These are phyloP conservation scores for Drosophila auraria DNA, from an alignment of 1,140 invertebrate genomes.

Conservation along the genomic window DNA sequence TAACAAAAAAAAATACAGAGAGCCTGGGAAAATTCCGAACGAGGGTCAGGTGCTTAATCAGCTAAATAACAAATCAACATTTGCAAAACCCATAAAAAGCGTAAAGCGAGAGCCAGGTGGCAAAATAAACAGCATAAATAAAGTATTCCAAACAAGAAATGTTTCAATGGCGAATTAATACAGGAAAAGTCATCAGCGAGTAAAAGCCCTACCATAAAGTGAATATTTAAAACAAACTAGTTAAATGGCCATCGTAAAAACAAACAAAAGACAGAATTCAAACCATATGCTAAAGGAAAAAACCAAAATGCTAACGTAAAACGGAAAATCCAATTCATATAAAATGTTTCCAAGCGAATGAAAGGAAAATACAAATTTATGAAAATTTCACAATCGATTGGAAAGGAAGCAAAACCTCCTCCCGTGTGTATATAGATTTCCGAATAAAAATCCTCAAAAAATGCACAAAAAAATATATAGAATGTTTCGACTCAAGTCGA, in stretches of 20 bases:
- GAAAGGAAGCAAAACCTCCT: constrained; percentile 7
- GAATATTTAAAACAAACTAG: constrained; percentile 26
- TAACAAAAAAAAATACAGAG: constrained; percentile 2
- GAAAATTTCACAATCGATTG: constrained; percentile 18
- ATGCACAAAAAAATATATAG: constrained; percentile 14
- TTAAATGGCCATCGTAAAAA: constrained; percentile 10
- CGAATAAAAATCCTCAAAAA: constrained; percentile 6
- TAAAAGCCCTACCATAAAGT: constrained; percentile 19
- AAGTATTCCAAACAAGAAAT: constrained; percentile 20
- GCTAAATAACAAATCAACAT: constrained; percentile 2
- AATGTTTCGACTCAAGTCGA: constrained; percentile 8
- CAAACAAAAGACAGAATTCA: constrained; percentile 20
- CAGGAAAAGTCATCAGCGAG: constrained; percentile 7
- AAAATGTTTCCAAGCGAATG: constrained; percentile 9
- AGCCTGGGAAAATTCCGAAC: neutral
- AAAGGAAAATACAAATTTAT: constrained; percentile 18
- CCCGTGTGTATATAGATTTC: constrained; percentile 22
- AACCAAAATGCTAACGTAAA: constrained; percentile 20
- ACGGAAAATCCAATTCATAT: constrained; percentile 12
- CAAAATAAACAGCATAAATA: constrained; percentile 26
- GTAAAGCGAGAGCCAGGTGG: neutral
- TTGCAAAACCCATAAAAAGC: neutral
- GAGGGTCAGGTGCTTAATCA: constrained; percentile 12
- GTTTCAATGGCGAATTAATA: constrained; percentile 1
- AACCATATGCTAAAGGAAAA: constrained; percentile 25